These are phyloP conservation scores for Halictus quadricinctus DNA, from an alignment of 2,888 invertebrate species.

Conservation along the genomic window DNA sequence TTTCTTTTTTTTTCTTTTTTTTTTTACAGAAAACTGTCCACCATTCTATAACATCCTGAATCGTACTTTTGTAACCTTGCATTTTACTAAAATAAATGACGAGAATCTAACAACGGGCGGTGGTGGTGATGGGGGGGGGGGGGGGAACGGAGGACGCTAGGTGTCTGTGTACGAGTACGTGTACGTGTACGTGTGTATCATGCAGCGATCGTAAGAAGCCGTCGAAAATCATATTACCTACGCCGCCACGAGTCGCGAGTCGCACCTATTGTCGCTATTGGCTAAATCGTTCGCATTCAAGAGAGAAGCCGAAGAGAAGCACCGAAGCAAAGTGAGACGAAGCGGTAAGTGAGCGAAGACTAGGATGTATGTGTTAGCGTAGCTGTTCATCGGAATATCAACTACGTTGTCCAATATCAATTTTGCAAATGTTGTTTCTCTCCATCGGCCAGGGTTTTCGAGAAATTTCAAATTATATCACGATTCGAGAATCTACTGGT, in stretches of 20 bases:
- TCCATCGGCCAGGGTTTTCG: background rate
- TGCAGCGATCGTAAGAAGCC: constrained; percentile 1
- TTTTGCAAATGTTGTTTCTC: background rate
- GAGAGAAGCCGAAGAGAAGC: background rate
- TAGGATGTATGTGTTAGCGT: background rate
- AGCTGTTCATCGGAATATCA: background rate
- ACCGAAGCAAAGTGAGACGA: background rate
- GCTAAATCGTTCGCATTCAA: background rate
- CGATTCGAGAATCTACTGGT: background rate
- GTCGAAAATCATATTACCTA: background rate
- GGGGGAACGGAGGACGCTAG: constrained; percentile 42
- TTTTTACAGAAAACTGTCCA: constrained; percentile 11
- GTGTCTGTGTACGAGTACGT: background rate
- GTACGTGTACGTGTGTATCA: background rate
- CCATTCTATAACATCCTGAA: constrained; percentile 38
- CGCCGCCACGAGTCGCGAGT: background rate
- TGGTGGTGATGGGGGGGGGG: background rate
- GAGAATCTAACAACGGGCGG: constrained; percentile 50
- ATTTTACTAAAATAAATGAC: constrained; percentile 62
- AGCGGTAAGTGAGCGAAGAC: background rate
- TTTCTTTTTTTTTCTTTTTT: background rate
- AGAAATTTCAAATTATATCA: background rate
- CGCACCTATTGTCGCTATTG: background rate
- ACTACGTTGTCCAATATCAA: background rate
- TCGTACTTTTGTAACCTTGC: constrained; percentile 49